Percentiles rank a stretch among this genome's conserved stretches.
These are phyloP conservation scores for Neodiprion pinetum DNA, from an alignment of 1,140 invertebrate genomes.

Conservation along the genomic window DNA sequence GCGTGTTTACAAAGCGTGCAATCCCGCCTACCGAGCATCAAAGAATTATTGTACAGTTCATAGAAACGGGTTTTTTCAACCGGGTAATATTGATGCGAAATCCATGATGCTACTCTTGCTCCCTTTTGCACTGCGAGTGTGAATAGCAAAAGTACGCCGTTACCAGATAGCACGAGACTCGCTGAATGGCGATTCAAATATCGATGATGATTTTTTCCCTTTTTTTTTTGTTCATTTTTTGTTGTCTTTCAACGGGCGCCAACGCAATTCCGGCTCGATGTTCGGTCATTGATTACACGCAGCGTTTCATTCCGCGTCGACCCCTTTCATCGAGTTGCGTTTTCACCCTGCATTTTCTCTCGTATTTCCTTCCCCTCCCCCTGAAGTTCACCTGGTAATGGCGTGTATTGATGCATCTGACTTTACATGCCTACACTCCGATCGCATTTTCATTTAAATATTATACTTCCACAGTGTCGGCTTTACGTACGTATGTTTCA, in stretches of 20 bases:
- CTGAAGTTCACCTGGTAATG: neutral
- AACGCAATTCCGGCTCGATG: neutral
- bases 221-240: neutral
- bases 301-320: neutral
- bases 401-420: constrained; percentile 1
- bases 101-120: neutral
- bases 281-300: constrained; percentile 3
- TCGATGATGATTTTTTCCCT: neutral
- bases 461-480: neutral
- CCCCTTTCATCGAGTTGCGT: neutral
- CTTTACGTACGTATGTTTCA: neutral
- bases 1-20: too few relatives aligned
- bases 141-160: neutral
- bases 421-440: neutral
- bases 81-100: neutral
- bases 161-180: neutral
- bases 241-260: neutral
- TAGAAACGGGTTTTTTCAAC: neutral
- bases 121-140: neutral
- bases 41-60: too few relatives aligned
- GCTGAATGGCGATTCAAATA: neutral
- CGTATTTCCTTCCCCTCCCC: neutral
- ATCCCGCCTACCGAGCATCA: too few relatives aligned
- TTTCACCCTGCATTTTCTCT: too few relatives aligned
- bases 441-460: constrained; percentile 9